phyloP scores from a whole-genome alignment of 2,113 vertebrate genomes.

The Asarcornis scutulata region DNA sequence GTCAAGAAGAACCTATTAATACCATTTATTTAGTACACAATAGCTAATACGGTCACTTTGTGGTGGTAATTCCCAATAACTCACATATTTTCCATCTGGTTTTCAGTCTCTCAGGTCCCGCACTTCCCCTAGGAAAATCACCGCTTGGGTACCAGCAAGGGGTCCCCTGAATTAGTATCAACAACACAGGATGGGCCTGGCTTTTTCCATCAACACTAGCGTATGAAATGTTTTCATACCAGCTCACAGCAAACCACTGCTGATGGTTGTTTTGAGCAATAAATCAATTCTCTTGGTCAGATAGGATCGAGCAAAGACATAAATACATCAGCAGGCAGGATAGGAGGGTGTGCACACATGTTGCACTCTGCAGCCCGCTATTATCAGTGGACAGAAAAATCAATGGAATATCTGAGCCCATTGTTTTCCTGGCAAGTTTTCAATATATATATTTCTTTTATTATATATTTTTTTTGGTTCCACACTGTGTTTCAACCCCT shows the following conservation, averaged over 20 bases:
- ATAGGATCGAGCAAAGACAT: constrained; percentile 30
- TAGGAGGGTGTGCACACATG: constrained; percentile 28
- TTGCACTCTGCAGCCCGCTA: not conserved
- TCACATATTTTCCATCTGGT: not conserved
- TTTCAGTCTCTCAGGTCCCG: not conserved
- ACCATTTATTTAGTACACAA: not conserved
- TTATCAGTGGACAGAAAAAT: constrained; percentile 41
- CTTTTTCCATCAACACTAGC: constrained; percentile 30
- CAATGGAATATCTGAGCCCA: constrained; percentile 63
- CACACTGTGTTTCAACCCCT: not conserved
- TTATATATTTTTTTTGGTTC: not conserved
- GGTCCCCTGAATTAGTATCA: not conserved
- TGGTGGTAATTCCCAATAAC: not conserved
- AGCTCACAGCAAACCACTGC: not conserved
- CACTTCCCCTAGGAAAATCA: not conserved
- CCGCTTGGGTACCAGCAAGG: not conserved
- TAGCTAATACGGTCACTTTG: not conserved
- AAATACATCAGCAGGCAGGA: constrained; percentile 51
- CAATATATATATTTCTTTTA: not conserved
- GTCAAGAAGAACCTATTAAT: not conserved
- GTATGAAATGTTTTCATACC: not conserved
- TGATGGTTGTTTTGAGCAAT: not conserved
- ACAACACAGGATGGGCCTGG: not conserved
- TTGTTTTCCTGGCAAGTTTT: constrained; percentile 69
- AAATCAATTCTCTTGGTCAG: not conserved